phyloP scores from a whole-genome alignment of 2,888 invertebrate genomes.

The Choristoneura rosaceana region DNA sequence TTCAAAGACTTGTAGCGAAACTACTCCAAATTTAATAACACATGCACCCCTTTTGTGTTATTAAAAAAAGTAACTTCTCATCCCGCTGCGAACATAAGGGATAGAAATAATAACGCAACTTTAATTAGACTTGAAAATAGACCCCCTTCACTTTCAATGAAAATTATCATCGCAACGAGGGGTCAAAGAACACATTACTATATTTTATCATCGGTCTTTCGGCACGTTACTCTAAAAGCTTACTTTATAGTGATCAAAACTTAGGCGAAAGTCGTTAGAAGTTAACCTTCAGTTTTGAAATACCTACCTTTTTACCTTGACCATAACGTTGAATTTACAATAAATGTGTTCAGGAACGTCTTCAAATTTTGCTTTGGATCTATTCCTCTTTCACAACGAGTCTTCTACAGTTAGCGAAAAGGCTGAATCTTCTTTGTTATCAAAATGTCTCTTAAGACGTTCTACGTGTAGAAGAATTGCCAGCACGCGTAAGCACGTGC shows the following conservation, averaged over 20 bases:
- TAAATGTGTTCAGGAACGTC: conserved; percentile 54
- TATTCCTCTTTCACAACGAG: conserved; percentile 44
- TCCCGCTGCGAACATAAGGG: conserved; percentile 62
- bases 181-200: conserved; percentile 81
- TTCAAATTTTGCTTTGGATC: conserved; percentile 54
- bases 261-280: conserved; percentile 59
- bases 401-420: conserved; percentile 41
- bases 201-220: conserved; percentile 75
- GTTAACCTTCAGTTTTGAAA: conserved; percentile 56
- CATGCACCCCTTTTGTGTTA: conserved; percentile 44
- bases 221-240: conserved; percentile 71
- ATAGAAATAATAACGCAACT: conserved; percentile 73
- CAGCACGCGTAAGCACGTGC: conserved; percentile 83
- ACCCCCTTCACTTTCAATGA: conserved; percentile 76
- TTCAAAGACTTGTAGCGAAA: conserved; percentile 10
- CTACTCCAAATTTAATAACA: conserved; percentile 26
- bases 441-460: conserved; percentile 50
- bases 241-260: conserved; percentile 72
- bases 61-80: conserved; percentile 55
- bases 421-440: conserved; percentile 50
- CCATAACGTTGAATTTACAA: conserved; percentile 64
- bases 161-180: conserved; percentile 74
- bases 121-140: conserved; percentile 76
- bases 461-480: conserved; percentile 45
- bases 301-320: conserved; percentile 64